These are phyloP conservation scores for Malurus leucopterus DNA, from an alignment of 2,797 vertebrate genomes.

Conservation along the genomic window DNA sequence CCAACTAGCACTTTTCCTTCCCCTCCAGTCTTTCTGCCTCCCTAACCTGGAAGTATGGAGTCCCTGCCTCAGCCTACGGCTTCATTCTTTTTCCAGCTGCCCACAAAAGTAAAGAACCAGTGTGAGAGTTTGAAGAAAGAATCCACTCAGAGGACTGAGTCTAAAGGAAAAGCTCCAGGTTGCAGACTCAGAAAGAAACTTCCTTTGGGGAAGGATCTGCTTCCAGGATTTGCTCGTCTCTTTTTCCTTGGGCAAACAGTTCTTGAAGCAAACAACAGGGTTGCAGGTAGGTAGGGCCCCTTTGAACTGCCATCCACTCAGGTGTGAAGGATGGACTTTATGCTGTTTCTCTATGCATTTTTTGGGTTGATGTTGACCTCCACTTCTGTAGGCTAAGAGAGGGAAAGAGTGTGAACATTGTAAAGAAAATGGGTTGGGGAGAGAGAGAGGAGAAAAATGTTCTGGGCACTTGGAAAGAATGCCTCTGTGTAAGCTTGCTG, in stretches of 20 bases:
- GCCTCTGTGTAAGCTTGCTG: background rate
- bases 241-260: conserved; percentile 62
- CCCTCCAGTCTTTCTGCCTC: conserved; percentile 65
- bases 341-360: conserved; percentile 38
- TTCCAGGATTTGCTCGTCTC: conserved; percentile 61
- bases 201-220: conserved; percentile 68
- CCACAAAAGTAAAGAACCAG: conserved; percentile 62
- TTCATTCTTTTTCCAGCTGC: conserved; percentile 68
- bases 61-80: conserved; percentile 63
- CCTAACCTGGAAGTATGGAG: conserved; percentile 60
- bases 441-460: conserved; percentile 41
- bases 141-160: conserved; percentile 57
- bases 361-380: conserved; percentile 31
- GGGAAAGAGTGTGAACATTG: background rate
- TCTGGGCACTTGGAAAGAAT: background rate
- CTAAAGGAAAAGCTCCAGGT: conserved; percentile 62
- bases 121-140: conserved; percentile 62
- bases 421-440: background rate
- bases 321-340: conserved; percentile 43
- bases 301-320: conserved; percentile 34
- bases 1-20: conserved; percentile 67
- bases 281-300: conserved; percentile 66
- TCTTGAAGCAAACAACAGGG: conserved; percentile 62
- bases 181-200: conserved; percentile 64
- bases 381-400: conserved; percentile 13